Base-by-base conservation (phyloP, 2,113 vertebrate genomes). In the Naja naja region DNA sequence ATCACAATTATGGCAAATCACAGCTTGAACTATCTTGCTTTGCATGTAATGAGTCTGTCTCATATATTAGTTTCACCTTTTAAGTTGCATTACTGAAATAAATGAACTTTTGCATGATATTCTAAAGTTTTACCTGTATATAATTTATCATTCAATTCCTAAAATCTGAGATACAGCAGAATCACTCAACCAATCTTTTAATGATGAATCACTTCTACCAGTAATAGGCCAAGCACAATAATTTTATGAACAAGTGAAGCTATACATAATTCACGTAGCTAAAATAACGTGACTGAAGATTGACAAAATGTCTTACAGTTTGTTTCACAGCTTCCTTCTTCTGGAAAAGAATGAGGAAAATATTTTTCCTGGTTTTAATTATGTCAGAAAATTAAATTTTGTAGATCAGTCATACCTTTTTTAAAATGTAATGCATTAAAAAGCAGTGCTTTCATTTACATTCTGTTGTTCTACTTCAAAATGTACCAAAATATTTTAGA, bases 361-460 rank as follows among this genome's bases (percentile, higher is more conserved):
- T 74, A 39, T 74, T 74, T 74, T 81, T 39, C n/a, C 16, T 39
- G 16, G 69, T 16, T 81, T 81, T 81, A 81, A 81, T 39, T 20
- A 8, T 39, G 14, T 81, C n/a, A 81, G 34, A 81, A 39, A 39
- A 34, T 81, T 81, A 34, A 74, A 74, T 81, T 22, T 43, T 43
- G 18, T 12, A 87, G 22, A 60, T 2, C 1, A 23, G 20, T 49
- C 5, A 94, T 85, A 90, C 93, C 95, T 95, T 97, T 95, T 95
- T 93, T 90, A 93, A 95, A 92, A 92, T 58, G 88, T 69, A 96
- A 93, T 95, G 93, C 91, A 92, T 88, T 55, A 56, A 56, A 91
- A 53, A 30, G 10, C 34, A 39, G 27, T 85, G 64, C 18, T 43
- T 30, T 34, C 34, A 30, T 43, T 74, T 85, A 34, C 11, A 25